These are phyloP conservation scores for Troglohyphantes excavatus DNA, from an alignment of 2,888 invertebrate genomes.

Conservation along the genomic window DNA sequence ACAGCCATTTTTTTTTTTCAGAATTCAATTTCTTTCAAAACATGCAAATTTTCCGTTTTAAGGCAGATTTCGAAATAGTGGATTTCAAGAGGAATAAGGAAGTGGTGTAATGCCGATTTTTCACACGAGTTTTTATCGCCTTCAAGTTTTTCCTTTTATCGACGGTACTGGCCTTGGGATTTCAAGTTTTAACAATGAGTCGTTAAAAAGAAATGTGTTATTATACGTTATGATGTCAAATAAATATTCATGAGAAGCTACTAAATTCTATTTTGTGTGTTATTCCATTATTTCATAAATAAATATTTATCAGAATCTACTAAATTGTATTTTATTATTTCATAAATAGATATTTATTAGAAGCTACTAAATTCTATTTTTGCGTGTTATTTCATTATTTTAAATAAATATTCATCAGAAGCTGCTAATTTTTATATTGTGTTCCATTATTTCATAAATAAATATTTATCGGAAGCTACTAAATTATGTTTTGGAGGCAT, in stretches of 20 bases:
- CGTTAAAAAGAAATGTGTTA: constrained; percentile 26
- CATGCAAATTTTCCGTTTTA: not conserved
- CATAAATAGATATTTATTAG: too few relatives aligned
- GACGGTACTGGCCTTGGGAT: constrained; percentile 3
- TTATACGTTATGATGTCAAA: not conserved
- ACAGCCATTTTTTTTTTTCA: not conserved
- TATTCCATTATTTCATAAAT: not conserved
- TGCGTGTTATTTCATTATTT: not conserved
- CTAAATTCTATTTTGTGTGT: not conserved
- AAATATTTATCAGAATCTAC: too few relatives aligned
- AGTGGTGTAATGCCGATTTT: not conserved
- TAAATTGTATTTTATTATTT: too few relatives aligned
- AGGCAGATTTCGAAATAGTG: not conserved
- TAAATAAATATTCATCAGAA: too few relatives aligned
- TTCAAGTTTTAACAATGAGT: constrained; percentile 35
- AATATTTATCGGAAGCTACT: too few relatives aligned
- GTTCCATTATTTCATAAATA: too few relatives aligned
- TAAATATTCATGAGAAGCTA: not conserved
- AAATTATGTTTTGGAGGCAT: too few relatives aligned
- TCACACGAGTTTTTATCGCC: constrained; percentile 12
- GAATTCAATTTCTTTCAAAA: not conserved
- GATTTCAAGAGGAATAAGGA: not conserved
- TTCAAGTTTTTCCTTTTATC: not conserved
- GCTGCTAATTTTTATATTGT: too few relatives aligned
- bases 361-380: too few relatives aligned